These are phyloP conservation scores for Agrilus cyanescens DNA, from an alignment of 2,888 invertebrate species.

Conservation along the genomic window DNA sequence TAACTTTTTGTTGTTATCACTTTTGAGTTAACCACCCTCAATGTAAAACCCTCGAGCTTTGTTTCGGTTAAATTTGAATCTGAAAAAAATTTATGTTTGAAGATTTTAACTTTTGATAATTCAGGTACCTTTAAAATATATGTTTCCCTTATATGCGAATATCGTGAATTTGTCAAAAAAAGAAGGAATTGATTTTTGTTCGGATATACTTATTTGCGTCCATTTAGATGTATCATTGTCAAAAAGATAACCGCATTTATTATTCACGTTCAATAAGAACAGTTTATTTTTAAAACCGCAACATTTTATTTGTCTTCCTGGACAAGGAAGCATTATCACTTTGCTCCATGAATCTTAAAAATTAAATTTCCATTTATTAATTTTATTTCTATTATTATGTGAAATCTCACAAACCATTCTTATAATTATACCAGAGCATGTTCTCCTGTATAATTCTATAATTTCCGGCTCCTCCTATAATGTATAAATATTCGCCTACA, in stretches of 20 bases:
- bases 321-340: conserved; percentile 21
- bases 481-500: conserved; percentile 25
- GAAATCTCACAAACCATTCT: conserved; percentile 15
- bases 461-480: conserved; percentile 29
- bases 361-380: neutral
- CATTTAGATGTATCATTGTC: conserved; percentile 14
- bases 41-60: conserved; percentile 9
- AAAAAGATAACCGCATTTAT: conserved; percentile 24
- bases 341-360: conserved; percentile 24
- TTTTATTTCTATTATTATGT: neutral
- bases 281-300: conserved; percentile 24
- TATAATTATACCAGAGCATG: conserved; percentile 28
- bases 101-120: neutral
- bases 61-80: conserved; percentile 21
- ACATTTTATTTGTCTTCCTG: conserved; percentile 23
- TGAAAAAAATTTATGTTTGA: conserved; percentile 11
- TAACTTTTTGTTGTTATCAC: conserved; percentile 9
- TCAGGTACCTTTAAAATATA: conserved; percentile 26
- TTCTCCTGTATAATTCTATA: conserved; percentile 29
- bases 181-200: conserved; percentile 12
- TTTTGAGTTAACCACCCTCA: conserved; percentile 12
- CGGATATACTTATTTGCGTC: conserved; percentile 17
- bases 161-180: conserved; percentile 18
- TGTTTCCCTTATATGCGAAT: conserved; percentile 21
- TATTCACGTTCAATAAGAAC: conserved; percentile 22